Evolutionary conservation across 2,113 vertebrate genomes (phyloP).

Genomic region (Noturus placidus): DNA sequence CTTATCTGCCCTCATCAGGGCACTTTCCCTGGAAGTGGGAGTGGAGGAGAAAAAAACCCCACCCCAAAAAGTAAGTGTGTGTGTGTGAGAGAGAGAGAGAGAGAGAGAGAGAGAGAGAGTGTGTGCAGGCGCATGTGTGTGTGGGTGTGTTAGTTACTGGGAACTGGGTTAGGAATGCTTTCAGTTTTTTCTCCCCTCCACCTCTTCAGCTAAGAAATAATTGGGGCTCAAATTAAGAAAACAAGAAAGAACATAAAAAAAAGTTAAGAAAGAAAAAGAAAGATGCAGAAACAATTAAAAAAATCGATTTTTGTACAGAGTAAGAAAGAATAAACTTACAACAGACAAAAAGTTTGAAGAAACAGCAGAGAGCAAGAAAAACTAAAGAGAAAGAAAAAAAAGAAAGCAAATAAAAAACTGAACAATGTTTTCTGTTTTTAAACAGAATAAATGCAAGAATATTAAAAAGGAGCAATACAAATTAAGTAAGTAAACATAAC

Average conservation of each 20-base stretch:
- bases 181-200: not conserved
- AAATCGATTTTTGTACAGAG: not conserved
- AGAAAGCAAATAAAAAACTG: too few species aligned
- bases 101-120: not conserved
- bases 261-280: not conserved
- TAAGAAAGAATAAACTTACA: not conserved
- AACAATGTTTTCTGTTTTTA: not conserved
- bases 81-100: not conserved
- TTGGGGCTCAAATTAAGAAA: not conserved
- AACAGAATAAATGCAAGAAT: not conserved
- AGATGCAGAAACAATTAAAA: not conserved
- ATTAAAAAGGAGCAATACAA: not conserved
- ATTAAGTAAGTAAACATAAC: too few species aligned
- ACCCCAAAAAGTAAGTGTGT: not conserved
- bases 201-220: not conserved
- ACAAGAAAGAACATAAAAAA: not conserved
- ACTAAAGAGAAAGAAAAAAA: too few species aligned
- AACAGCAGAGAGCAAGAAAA: too few species aligned
- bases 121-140: not conserved
- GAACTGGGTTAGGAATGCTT: constrained; percentile 19
- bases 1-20: constrained; percentile 22
- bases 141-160: not conserved
- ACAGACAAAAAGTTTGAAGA: too few species aligned
- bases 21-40: constrained; percentile 9
- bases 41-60: not conserved